Base-by-base conservation (phyloP, 2,888 invertebrate genomes). In the Metopia argyrocephala region DNA sequence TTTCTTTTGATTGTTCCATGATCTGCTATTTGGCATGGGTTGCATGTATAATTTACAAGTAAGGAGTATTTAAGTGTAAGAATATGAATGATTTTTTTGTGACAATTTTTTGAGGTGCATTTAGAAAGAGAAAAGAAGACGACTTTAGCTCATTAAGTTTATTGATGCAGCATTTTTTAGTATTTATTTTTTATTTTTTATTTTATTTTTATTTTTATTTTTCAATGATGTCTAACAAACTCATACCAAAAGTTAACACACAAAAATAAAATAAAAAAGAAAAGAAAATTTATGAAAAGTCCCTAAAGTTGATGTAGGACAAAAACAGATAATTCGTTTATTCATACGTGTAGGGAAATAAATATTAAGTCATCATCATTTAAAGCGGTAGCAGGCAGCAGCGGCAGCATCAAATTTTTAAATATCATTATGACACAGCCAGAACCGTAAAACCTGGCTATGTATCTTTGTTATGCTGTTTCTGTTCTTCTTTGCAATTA, bases 101-200 rank as follows among this genome's bases (percentile, higher is more conserved):
- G 18, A 9, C 5, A 6, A 21, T 28, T 28, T 48, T 79, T 64
- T 18, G 54, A 79, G 69, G 45, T 79, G 50, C 70, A 76, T 71
- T 71, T 79, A 68, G 45, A 64, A 20, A 79, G 38, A 9, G n/a
- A n/a, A n/a, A n/a, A n/a, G n/a, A n/a, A n/a, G n/a, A 38, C 9
- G 68, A 59, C 65, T 76, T 79, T 76, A 76, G 79, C 79, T 79
- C 79, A 79, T 79, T 79, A 76, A 48, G 62, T 66, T 71, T 71
- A 79, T 71, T 75, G 75, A 79, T 75, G 69, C 57, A 64, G 62
- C 54, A 62, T 78, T 64, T 78, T 69, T 57, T 62, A 20, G 56
- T 69, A 9, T 31, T 68, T 75, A 68, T 21, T 62, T 76, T 31
- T 38, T 38, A 12, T 2, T 38, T 9, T 38, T 38, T 12, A 3